Base-by-base conservation (phyloP, 2,888 invertebrate species). In the Heliconius sara region DNA sequence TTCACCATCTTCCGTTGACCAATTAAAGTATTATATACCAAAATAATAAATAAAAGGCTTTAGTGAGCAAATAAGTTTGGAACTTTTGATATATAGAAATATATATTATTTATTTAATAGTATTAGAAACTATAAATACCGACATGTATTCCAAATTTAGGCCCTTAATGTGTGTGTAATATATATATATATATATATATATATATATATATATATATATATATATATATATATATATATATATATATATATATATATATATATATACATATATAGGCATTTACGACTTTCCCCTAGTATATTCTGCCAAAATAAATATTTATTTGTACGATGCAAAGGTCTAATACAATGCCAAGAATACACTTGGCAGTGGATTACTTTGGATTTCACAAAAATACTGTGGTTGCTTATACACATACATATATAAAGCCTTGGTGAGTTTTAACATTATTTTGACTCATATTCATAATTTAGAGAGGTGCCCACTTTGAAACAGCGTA, bases 71-170 rank as follows among this genome's bases (percentile, higher is more conserved):
- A 27, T 13, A 27, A 60, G 10, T 68, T 30, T 72, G 30, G 60
- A 75, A 75, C 75, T 67, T 78, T 67, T 57, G 39, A 68, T 63
- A 68, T 34, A 68, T 63, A 67, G 25, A 43, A 39, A 73, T 12
- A 3, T 1, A 22, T 67, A 63, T 25, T 30, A 43, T 47, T 25
- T 65, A 47, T 71, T 60, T 71, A 57, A n/a, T 72, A 30, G 22
- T 77, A 73, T 73, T 78, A 78, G 66, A 71, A 60, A 73, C 73
- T 73, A 73, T 27, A 52, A 78, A 78, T 75, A 19, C 65, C 47
- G 12, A 65, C 63, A 65, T 43, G 25, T 5, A 10, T 39, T 5
- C 6, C 9, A 22, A 75, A 65, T 19, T 25, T 22, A 66, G 27
- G 22, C n/a, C 0, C 19, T 72, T 30, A 71, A 72, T 57, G 12